phyloP scores from a whole-genome alignment of 2,888 invertebrate species.

The Tanytarsus gracilentus region DNA sequence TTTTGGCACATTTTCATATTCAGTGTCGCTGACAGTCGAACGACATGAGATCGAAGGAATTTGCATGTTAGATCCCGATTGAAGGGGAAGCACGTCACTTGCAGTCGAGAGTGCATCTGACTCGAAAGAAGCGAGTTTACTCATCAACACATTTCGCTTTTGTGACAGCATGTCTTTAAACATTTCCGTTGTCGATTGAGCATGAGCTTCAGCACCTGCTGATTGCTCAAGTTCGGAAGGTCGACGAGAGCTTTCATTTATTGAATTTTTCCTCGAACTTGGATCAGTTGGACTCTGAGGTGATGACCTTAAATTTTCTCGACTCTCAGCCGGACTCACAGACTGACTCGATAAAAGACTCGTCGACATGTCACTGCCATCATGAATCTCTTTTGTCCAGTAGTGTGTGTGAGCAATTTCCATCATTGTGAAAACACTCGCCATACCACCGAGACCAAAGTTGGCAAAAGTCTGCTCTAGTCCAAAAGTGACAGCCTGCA shows the following conservation, averaged over 20 bases:
- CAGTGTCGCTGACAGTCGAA: conserved; percentile 89
- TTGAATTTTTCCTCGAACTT: conserved; percentile 40
- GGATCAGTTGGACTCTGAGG: conserved; percentile 49
- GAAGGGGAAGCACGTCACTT: conserved; percentile 52
- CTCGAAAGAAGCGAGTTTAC: conserved; percentile 80
- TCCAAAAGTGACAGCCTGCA: conserved; percentile 82
- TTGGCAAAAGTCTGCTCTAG: conserved; percentile 86
- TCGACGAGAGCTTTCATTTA: conserved; percentile 43
- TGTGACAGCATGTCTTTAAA: conserved; percentile 89
- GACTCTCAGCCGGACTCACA: conserved; percentile 59
- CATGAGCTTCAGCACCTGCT: neutral
- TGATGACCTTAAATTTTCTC: conserved; percentile 57
- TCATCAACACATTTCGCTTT: conserved; percentile 77
- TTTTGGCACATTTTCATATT: conserved; percentile 65
- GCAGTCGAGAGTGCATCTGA: conserved; percentile 64
- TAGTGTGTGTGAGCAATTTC: conserved; percentile 99
- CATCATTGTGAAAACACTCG: conserved; percentile 90
- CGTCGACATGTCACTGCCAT: conserved; percentile 45
- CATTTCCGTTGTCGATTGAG: conserved; percentile 78
- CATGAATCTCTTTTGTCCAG: conserved; percentile 78
- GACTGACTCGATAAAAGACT: conserved; percentile 44
- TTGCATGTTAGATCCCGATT: conserved; percentile 45
- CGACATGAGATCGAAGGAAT: conserved; percentile 63
- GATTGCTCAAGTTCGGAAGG: conserved; percentile 59
- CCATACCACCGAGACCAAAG: conserved; percentile 94